Conservation (phyloP, 2,113 vertebrate genomes). For the Notarius lentiginosus region DNA sequence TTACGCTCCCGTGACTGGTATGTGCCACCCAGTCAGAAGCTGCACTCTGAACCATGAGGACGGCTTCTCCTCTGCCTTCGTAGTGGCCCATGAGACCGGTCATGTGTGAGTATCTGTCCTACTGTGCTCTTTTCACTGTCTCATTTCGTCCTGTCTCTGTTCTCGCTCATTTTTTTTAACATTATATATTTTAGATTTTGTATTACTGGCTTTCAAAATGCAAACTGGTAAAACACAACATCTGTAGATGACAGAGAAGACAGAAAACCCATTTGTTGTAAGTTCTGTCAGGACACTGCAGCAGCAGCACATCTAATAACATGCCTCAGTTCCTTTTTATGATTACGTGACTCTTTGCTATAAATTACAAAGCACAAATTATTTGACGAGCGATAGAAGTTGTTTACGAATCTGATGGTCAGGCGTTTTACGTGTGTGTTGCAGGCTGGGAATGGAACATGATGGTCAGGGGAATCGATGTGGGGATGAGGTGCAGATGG, state of each 20-base stretch:
- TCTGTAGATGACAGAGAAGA: too few relatives aligned
- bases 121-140: background rate
- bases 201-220: too few relatives aligned
- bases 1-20: slow-evolving; percentile 91
- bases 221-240: too few relatives aligned
- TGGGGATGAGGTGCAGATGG: slow-evolving; percentile 86
- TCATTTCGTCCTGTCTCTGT: too few relatives aligned
- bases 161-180: background rate
- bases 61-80: slow-evolving; percentile 91
- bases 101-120: slow-evolving; percentile 82
- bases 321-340: too few relatives aligned
- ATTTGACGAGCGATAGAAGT: too few relatives aligned
- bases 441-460: slow-evolving; percentile 93
- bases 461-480: slow-evolving; percentile 93
- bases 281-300: too few relatives aligned
- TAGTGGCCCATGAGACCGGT: slow-evolving; percentile 92
- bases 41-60: slow-evolving; percentile 94
- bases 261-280: too few relatives aligned
- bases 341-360: too few relatives aligned
- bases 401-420: background rate
- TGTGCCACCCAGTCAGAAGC: slow-evolving; percentile 91
- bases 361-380: too few relatives aligned
- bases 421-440: slow-evolving; percentile 25
- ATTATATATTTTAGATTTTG: background rate
- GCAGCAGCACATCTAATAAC: too few relatives aligned